These are phyloP conservation scores for Sparidentex hasta DNA, from an alignment of 2,797 vertebrate species.

Conservation along the genomic window DNA sequence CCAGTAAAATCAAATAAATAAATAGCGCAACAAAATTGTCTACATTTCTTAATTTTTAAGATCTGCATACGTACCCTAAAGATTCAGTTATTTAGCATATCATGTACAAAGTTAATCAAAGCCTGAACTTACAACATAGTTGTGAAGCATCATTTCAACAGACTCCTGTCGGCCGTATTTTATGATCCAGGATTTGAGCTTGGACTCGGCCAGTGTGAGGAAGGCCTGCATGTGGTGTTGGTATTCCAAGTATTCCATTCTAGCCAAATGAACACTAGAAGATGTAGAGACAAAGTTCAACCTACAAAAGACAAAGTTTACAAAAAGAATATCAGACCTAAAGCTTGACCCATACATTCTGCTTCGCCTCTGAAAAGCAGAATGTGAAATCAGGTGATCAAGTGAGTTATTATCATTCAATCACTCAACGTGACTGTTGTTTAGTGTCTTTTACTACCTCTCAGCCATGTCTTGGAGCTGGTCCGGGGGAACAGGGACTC, in stretches of 20 bases:
- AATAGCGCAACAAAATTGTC: neutral
- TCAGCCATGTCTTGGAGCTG: constrained; percentile 96
- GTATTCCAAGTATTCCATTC: constrained; percentile 95
- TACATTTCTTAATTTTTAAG: neutral
- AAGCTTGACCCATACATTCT: constrained; percentile 3
- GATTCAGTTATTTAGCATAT: neutral
- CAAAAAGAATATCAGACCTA: constrained; percentile 28
- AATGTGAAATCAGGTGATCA: constrained; percentile 4
- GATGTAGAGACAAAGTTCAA: constrained; percentile 93
- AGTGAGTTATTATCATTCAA: neutral
- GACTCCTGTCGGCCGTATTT: constrained; percentile 94
- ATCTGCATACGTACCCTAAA: neutral
- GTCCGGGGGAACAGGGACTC: constrained; percentile 90
- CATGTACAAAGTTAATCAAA: constrained; percentile 1
- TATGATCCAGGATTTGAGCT: constrained; percentile 97
- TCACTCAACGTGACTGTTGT: too few relatives aligned
- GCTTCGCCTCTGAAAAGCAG: constrained; percentile 5
- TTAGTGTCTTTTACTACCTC: constrained; percentile 83
- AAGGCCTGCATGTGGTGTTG: constrained; percentile 94
- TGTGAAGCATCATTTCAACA: constrained; percentile 91
- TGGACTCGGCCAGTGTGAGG: constrained; percentile 92
- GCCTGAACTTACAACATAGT: constrained; percentile 89
- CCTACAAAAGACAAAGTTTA: constrained; percentile 79
- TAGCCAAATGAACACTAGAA: constrained; percentile 92
- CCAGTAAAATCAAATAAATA: neutral